Percentiles rank a stretch among this genome's conserved stretches.
Conservation (phyloP, 2,888 invertebrate genomes). For the Lasius platythorax region DNA sequence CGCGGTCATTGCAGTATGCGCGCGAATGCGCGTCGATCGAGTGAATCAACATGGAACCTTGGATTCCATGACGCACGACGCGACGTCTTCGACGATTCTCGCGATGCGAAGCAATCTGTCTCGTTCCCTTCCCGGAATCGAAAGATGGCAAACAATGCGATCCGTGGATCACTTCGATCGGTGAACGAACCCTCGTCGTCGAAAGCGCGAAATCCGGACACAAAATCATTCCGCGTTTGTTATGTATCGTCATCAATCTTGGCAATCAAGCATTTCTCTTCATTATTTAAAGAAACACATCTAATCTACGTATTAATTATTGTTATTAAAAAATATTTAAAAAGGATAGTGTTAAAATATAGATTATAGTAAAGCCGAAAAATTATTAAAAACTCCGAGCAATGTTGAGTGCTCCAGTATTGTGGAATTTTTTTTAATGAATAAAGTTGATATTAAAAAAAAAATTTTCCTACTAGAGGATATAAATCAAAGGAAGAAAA, state of each 20-base stretch:
- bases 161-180: constrained; percentile 33
- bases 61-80: constrained; percentile 41
- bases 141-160: constrained; percentile 38
- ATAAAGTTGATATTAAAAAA: background rate
- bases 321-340: background rate
- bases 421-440: background rate
- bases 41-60: constrained; percentile 53
- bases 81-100: constrained; percentile 14
- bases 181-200: constrained; percentile 37
- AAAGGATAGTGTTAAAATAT: background rate
- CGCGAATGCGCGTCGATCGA: constrained; percentile 34
- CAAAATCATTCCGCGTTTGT: background rate
- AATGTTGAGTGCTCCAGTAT: background rate
- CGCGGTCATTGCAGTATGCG: background rate
- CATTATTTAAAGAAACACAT: background rate
- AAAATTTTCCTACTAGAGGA: background rate
- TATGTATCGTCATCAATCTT: background rate
- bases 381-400: background rate
- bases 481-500: background rate
- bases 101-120: constrained; percentile 37
- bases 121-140: constrained; percentile 34
- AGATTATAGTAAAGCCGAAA: background rate
- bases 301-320: background rate
- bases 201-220: background rate
- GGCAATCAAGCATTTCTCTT: background rate